These are phyloP conservation scores for Aphelenchoides besseyi DNA, from an alignment of 1,140 invertebrate species.

Conservation along the genomic window DNA sequence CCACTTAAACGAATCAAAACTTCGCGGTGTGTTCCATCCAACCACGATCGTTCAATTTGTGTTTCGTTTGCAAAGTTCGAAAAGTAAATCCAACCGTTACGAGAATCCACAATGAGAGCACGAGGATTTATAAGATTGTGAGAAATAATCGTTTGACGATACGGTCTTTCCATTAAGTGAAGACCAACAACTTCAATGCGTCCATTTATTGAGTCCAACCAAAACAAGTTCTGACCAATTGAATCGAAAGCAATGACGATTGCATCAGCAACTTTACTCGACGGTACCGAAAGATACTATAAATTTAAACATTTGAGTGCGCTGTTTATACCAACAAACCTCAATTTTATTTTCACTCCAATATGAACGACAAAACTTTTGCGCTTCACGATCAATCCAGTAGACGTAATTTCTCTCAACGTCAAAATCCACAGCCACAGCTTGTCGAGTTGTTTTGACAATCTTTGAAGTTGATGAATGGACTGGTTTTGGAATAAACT, in stretches of 20 bases:
- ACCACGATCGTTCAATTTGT: constrained; percentile 24
- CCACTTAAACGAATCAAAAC: constrained; percentile 13
- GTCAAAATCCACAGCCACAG: constrained; percentile 34
- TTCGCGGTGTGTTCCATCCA: constrained; percentile 32
- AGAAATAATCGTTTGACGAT: constrained; percentile 13
- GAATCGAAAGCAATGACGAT: constrained; percentile 16
- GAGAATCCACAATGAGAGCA: constrained; percentile 26
- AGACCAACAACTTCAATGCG: constrained; percentile 27
- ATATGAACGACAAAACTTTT: constrained; percentile 1
- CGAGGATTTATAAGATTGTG: constrained; percentile 13
- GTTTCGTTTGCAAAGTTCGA: constrained; percentile 16
- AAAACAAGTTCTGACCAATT: constrained; percentile 27
- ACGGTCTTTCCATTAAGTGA: not conserved
- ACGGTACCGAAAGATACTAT: not conserved
- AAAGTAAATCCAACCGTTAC: constrained; percentile 28
- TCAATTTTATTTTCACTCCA: constrained; percentile 26
- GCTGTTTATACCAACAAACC: not conserved
- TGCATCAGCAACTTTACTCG: not conserved
- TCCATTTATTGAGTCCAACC: constrained; percentile 24
- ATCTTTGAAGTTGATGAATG: constrained; percentile 16
- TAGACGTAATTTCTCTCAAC: constrained; percentile 21
- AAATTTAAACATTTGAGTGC: not conserved
- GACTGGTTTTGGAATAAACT: constrained; percentile 29
- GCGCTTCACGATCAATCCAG: constrained; percentile 31
- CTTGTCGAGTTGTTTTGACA: not conserved